Conservation (phyloP, 1,140 invertebrate genomes). For the Hyles vespertilio region DNA sequence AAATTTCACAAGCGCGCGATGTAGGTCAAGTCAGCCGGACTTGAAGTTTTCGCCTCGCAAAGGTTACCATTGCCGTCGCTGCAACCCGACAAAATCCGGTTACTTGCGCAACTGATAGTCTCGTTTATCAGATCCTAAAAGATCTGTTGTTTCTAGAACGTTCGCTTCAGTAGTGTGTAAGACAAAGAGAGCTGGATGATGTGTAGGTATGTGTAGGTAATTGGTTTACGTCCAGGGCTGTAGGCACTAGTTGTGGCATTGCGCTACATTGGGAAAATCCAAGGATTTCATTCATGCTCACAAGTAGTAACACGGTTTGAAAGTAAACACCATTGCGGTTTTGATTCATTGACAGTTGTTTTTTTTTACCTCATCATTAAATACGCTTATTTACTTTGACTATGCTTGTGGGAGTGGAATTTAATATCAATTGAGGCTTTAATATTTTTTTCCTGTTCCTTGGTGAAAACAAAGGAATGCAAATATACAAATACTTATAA, state of each 20-base stretch:
- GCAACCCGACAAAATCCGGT: conserved; percentile 53
- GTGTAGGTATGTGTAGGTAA: neutral
- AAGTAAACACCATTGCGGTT: conserved; percentile 47
- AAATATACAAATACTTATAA: too few species aligned
- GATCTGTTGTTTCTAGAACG: conserved; percentile 57
- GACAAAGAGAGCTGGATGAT: neutral
- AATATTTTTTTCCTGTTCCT: too few species aligned
- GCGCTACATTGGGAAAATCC: conserved; percentile 41
- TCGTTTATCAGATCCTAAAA: conserved; percentile 68
- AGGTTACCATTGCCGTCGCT: conserved; percentile 55
- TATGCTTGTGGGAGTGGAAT: too few species aligned
- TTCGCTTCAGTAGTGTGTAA: neutral
- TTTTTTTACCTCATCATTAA: too few species aligned
- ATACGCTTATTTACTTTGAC: too few species aligned
- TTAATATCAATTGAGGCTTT: too few species aligned
- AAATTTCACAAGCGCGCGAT: conserved; percentile 69
- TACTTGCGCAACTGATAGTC: conserved; percentile 65
- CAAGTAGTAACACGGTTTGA: conserved; percentile 37
- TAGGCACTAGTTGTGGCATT: conserved; percentile 3
- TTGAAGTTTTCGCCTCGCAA: conserved; percentile 65
- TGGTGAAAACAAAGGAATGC: too few species aligned
- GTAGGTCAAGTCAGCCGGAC: conserved; percentile 71
- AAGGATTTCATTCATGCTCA: conserved; percentile 60
- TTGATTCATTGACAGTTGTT: conserved; percentile 8
- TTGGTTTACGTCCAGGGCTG: neutral